Conservation (phyloP, 2,797 vertebrate genomes). For the Arnoldichthys spilopterus region DNA sequence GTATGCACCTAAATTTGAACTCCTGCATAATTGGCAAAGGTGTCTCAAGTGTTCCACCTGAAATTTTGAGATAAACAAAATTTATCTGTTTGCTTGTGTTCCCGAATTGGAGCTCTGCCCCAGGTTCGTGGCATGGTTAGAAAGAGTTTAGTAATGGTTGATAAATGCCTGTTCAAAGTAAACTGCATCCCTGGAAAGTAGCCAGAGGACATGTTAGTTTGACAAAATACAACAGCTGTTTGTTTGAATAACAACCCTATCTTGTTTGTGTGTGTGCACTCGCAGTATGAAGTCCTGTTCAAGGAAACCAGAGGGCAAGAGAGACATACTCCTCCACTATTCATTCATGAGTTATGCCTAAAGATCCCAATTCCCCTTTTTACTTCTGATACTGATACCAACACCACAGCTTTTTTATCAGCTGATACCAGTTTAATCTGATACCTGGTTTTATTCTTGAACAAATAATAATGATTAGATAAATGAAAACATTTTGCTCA, state of each 20-base stretch:
- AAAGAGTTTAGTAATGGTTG: conserved; percentile 66
- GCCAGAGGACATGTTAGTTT: conserved; percentile 68
- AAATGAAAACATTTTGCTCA: no score
- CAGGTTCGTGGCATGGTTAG: not conserved
- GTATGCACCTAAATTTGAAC: conserved; percentile 9
- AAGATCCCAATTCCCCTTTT: no score
- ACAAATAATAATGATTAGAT: no score
- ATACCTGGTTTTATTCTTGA: no score
- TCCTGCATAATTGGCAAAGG: not conserved
- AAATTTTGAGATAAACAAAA: not conserved
- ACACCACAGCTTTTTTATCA: no score
- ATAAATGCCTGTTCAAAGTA: conserved; percentile 71
- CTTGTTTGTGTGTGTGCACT: conserved; percentile 14
- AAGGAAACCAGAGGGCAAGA: not conserved
- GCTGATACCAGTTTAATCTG: no score
- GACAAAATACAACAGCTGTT: conserved; percentile 75
- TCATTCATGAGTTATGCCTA: conserved; percentile 10
- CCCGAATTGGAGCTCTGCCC: not conserved
- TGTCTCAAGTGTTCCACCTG: not conserved
- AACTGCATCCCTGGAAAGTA: conserved; percentile 64
- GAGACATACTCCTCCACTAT: not conserved
- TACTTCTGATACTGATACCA: no score
- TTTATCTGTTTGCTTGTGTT: not conserved
- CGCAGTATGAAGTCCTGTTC: not conserved
- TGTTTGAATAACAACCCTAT: conserved; percentile 70